A percentile compares a stretch with the other conserved stretches of the same genome.
Conservation (phyloP, 2,797 vertebrate species). For the Sciurus vulgaris region DNA sequence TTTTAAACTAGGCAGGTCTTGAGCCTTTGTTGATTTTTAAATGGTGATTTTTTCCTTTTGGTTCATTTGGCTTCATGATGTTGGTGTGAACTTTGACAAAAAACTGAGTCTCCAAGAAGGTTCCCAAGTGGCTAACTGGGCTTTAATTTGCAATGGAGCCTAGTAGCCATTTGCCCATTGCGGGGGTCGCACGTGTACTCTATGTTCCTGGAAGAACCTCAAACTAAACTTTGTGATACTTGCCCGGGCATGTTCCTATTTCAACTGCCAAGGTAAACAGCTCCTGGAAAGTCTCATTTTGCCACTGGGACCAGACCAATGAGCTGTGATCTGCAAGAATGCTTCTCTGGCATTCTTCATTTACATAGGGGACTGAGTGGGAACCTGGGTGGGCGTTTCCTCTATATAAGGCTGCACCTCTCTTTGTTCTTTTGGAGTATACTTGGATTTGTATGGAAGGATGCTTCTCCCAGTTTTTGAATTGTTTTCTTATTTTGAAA, state of each 20-base stretch:
- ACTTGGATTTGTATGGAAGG: neutral
- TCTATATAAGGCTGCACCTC: neutral
- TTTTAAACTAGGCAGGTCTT: neutral
- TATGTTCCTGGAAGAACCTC: neutral
- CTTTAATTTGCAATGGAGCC: neutral
- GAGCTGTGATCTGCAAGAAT: neutral
- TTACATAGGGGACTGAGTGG: neutral
- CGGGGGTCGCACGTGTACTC: neutral
- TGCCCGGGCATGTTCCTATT: neutral
- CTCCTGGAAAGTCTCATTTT: neutral
- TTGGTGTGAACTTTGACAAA: neutral
- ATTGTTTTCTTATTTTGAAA: neutral
- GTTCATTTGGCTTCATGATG: constrained; percentile 16
- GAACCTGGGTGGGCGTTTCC: neutral
- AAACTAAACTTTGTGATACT: neutral
- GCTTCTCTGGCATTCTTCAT: neutral
- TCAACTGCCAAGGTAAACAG: neutral
- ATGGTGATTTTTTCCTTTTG: neutral
- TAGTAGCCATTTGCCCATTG: neutral
- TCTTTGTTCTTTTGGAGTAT: neutral
- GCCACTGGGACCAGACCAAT: neutral
- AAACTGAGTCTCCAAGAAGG: neutral
- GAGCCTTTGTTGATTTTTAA: constrained; percentile 17
- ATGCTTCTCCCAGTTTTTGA: neutral
- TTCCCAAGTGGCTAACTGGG: neutral